Percentiles rank a stretch among this genome's conserved stretches.
These are phyloP conservation scores for Deilephila elpenor DNA, from an alignment of 2,888 invertebrate species.

Conservation along the genomic window DNA sequence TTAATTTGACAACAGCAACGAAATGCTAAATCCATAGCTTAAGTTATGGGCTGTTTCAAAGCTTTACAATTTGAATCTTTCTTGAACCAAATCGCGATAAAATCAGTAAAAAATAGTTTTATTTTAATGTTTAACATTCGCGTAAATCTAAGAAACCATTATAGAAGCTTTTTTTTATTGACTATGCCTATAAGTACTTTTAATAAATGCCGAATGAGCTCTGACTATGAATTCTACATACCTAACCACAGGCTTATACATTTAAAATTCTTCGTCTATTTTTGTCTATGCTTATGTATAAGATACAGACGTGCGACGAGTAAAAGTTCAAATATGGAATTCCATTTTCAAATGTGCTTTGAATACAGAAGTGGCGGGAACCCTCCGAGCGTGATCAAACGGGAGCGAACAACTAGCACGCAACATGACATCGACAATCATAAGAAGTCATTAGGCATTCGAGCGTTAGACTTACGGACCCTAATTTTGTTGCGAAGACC, in stretches of 20 bases:
- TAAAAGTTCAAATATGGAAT: slow-evolving; percentile 27
- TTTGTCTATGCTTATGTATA: not conserved
- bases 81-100: too few relatives aligned
- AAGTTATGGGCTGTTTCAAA: too few relatives aligned
- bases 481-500: slow-evolving; percentile 70
- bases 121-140: too few relatives aligned
- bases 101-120: too few relatives aligned
- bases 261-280: not conserved
- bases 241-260: not conserved
- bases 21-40: too few relatives aligned
- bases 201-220: too few relatives aligned
- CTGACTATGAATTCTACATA: too few relatives aligned
- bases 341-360: slow-evolving; percentile 29
- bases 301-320: slow-evolving; percentile 4
- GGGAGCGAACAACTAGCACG: slow-evolving; percentile 67
- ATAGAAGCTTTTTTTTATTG: too few relatives aligned
- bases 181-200: too few relatives aligned
- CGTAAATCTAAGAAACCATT: too few relatives aligned
- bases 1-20: not conserved
- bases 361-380: slow-evolving; percentile 57
- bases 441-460: slow-evolving; percentile 82
- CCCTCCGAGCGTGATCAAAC: slow-evolving; percentile 67
- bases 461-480: slow-evolving; percentile 68
- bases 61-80: too few relatives aligned
- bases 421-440: slow-evolving; percentile 80